Percentiles rank a stretch among this genome's conserved stretches.
Conservation (phyloP, 2,113 vertebrate species). For the Brachirus orientalis region DNA sequence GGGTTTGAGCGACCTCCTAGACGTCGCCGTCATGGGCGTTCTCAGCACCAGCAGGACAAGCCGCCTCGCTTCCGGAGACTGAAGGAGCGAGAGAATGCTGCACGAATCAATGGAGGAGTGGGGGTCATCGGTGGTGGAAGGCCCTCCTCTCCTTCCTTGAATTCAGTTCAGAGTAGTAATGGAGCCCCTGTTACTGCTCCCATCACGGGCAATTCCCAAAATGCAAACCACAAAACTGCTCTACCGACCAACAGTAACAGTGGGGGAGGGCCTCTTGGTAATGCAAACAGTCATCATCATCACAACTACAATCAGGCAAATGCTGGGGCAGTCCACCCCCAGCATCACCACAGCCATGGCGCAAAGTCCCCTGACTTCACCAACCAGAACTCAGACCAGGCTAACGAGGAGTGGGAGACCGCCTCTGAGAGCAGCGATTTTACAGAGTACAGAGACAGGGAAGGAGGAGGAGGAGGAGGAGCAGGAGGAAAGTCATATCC, state of each 20-base stretch:
- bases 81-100: constrained; percentile 90
- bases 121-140: constrained; percentile 72
- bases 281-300: constrained; percentile 76
- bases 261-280: constrained; percentile 61
- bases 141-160: constrained; percentile 69
- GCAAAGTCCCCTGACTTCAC: constrained; percentile 92
- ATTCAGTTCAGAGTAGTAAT: constrained; percentile 73
- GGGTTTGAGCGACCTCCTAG: constrained; percentile 86
- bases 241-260: constrained; percentile 67
- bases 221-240: constrained; percentile 72
- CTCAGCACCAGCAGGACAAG: constrained; percentile 93
- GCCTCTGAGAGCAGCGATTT: constrained; percentile 96
- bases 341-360: constrained; percentile 84
- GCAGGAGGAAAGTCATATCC: constrained; percentile 69
- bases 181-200: constrained; percentile 54
- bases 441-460: constrained; percentile 87
- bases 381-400: constrained; percentile 95
- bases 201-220: constrained; percentile 56
- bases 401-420: constrained; percentile 95
- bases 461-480: constrained; percentile 64
- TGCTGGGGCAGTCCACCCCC: constrained; percentile 63
- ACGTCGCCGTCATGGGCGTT: constrained; percentile 85
- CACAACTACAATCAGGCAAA: constrained; percentile 80
- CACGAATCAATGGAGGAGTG: constrained; percentile 82
- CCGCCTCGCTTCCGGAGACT: constrained; percentile 91